A percentile compares a stretch with the other conserved stretches of the same genome.
phyloP scores from a whole-genome alignment of 2,888 invertebrate species.

The Monopis laevigella region DNA sequence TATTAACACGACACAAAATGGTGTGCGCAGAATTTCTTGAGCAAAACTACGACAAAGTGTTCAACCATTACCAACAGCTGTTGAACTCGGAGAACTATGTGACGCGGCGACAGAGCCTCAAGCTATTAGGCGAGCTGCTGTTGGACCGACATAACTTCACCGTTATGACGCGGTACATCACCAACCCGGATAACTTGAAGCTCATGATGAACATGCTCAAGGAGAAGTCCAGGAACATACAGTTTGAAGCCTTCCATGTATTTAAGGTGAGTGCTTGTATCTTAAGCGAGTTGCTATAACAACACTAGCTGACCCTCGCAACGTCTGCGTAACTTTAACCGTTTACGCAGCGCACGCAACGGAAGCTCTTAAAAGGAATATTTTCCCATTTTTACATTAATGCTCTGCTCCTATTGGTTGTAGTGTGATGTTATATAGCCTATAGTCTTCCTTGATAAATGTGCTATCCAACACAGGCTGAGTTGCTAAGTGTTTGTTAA shows the following conservation, averaged over 20 bases:
- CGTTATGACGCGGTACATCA: slow-evolving; percentile 98
- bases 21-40: slow-evolving; percentile 98
- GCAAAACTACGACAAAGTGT: slow-evolving; percentile 98
- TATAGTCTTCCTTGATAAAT: too few relatives aligned
- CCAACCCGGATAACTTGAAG: slow-evolving; percentile 99
- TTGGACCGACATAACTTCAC: slow-evolving; percentile 99
- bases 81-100: slow-evolving; percentile 99
- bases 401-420: too few relatives aligned
- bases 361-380: too few relatives aligned
- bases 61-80: slow-evolving; percentile 95
- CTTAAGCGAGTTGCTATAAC: too few relatives aligned
- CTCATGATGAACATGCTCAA: slow-evolving; percentile 99
- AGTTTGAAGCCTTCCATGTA: slow-evolving; percentile 99
- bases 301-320: too few relatives aligned
- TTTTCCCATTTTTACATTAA: too few relatives aligned
- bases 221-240: slow-evolving; percentile 99
- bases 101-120: slow-evolving; percentile 97
- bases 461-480: too few relatives aligned
- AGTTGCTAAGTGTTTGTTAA: too few relatives aligned
- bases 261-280: too few relatives aligned
- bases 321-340: too few relatives aligned
- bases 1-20: slow-evolving; percentile 93
- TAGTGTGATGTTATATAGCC: too few relatives aligned
- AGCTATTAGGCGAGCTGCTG: slow-evolving; percentile 95
- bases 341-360: too few relatives aligned